Base-by-base conservation (phyloP, 2,797 vertebrate species). In the Eulemur coronatus region DNA sequence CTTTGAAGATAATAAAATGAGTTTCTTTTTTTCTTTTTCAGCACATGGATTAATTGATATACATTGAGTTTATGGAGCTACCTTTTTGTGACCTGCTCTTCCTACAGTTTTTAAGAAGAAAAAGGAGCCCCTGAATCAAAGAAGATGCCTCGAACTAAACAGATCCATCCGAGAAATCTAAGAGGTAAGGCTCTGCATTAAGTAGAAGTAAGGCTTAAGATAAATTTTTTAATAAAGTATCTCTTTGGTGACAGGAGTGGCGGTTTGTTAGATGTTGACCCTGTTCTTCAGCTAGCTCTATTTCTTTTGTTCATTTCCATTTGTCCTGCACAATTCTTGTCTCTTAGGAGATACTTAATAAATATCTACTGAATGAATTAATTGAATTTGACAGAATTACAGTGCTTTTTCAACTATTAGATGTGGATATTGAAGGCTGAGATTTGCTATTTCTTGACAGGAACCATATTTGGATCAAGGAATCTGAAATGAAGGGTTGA, bases 121-220 rank as follows among this genome's bases (percentile, higher is more conserved):
- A 98, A 98, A 97, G 98, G 90, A 96, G 95, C 96, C 91, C 97
- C 96, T 99, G 98, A 99, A 94, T 98, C 93, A 98, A 98, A 98
- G 97, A 99, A 99, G 98, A 99, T 99, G 99, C 99, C 99, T 98
- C 99, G 99, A 97, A 99, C 99, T 87, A 99, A 99, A 98, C 99
- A 99, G 98, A 99, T 99, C 99, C 98, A 99, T 99, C 99, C 99
- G 75, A 99, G 99, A 98, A 99, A 99, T 97, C 98, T 99, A 97
- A 99, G 99, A 99, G 99, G 99, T 99, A 98, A 98, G 99, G 97
- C 81, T 86, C 7, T 70, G 17, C 22, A 3, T 82, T 87, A 59
- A 50, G 48, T 50, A 52, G 63, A 84, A 88, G 48, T 57, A 28
- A 69, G 12, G 30, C 70, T 89, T 81, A 18, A 1, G 0, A 0